These are phyloP conservation scores for Calameuta idolon DNA, from an alignment of 2,888 invertebrate species.

Conservation along the genomic window DNA sequence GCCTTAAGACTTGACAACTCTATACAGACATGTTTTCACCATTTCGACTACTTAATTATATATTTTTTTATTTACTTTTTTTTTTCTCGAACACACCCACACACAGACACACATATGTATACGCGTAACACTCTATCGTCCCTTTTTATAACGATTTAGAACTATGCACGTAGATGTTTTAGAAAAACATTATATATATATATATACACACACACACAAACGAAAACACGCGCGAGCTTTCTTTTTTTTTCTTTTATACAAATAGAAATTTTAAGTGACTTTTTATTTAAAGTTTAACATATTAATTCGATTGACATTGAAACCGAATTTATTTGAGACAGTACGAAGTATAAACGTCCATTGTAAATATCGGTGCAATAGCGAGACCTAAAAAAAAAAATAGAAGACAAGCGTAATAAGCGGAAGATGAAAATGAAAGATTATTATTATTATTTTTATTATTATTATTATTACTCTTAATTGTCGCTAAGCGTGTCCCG, in stretches of 20 bases:
- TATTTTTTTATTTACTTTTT: conserved; percentile 34
- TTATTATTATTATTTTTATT: neutral
- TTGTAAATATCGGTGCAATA: conserved; percentile 65
- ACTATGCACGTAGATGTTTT: conserved; percentile 45
- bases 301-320: conserved; percentile 32
- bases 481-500: conserved; percentile 44
- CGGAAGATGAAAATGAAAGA: neutral
- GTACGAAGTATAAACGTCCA: conserved; percentile 55
- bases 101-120: neutral
- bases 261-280: conserved; percentile 52
- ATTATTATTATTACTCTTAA: conserved; percentile 43
- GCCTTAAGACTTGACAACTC: conserved; percentile 37
- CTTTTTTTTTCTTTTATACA: conserved; percentile 24
- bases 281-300: conserved; percentile 20
- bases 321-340: conserved; percentile 41
- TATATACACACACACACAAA: conserved; percentile 23
- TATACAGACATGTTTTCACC: conserved; percentile 12
- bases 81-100: conserved; percentile 16
- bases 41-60: neutral
- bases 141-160: conserved; percentile 36
- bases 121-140: neutral
- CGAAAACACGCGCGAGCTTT: conserved; percentile 36
- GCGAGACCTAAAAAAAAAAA: conserved; percentile 48
- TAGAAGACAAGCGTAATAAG: neutral
- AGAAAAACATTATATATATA: conserved; percentile 35